These are phyloP conservation scores for Phengaris alcon DNA, from an alignment of 2,888 invertebrate species.

Conservation along the genomic window DNA sequence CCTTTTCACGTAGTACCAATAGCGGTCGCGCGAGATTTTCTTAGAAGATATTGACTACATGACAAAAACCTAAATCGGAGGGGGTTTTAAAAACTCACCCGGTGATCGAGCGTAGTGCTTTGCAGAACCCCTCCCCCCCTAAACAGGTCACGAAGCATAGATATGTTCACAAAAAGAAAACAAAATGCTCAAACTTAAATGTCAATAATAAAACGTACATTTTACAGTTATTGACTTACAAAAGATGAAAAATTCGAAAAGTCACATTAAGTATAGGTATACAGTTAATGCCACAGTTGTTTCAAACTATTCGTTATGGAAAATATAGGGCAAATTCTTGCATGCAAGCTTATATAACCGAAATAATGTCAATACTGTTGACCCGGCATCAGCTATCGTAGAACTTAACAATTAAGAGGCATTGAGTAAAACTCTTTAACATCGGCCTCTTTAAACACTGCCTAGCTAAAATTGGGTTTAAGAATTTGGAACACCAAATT, in stretches of 20 bases:
- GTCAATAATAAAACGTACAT: no score
- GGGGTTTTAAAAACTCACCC: no score
- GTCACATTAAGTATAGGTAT: not conserved
- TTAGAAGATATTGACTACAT: no score
- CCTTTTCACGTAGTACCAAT: no score
- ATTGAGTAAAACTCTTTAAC: not conserved
- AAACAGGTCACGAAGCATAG: no score
- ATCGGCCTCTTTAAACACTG: not conserved
- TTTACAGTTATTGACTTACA: no score
- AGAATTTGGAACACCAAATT: not conserved
- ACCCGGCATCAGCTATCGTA: not conserved
- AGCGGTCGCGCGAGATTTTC: no score
- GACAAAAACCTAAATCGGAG: no score
- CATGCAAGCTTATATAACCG: constrained; percentile 11
- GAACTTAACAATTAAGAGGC: not conserved
- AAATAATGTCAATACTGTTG: not conserved
- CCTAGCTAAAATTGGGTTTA: not conserved
- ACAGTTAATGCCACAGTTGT: not conserved
- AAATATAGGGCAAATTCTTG: constrained; percentile 15
- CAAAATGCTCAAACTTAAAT: no score
- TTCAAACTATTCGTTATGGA: not conserved
- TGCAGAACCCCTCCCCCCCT: no score
- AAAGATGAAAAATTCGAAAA: not conserved
- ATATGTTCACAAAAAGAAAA: no score
- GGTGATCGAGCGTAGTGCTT: no score